phyloP scores from a whole-genome alignment of 2,888 invertebrate genomes.

The Sesamia inferens region DNA sequence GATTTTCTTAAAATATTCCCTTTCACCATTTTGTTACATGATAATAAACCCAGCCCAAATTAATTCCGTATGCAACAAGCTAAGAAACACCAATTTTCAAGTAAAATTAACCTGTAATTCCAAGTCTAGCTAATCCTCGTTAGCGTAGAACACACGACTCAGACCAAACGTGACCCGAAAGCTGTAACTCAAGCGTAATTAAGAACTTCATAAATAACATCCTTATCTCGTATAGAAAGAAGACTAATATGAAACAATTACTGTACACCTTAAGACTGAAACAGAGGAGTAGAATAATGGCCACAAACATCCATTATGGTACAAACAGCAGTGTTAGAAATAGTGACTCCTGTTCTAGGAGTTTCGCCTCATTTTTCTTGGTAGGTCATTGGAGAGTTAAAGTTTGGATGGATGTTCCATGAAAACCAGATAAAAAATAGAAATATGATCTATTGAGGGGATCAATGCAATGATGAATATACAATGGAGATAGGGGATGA shows the following conservation, averaged over 20 bases:
- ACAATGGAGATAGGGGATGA: not conserved
- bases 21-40: not conserved
- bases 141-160: conserved; percentile 32
- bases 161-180: conserved; percentile 20
- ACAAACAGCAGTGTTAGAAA: conserved; percentile 75
- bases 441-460: not conserved
- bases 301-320: conserved; percentile 76
- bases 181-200: conserved; percentile 57
- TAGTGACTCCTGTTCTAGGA: conserved; percentile 73
- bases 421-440: not conserved
- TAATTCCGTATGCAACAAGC: not conserved
- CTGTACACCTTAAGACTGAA: conserved; percentile 62
- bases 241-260: conserved; percentile 70
- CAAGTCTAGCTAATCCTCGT: conserved; percentile 34
- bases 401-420: conserved; percentile 54
- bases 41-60: not conserved
- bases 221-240: conserved; percentile 60
- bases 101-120: conserved; percentile 9
- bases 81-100: not conserved
- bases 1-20: not conserved
- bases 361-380: conserved; percentile 76
- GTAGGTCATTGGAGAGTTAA: conserved; percentile 50
- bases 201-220: conserved; percentile 63
- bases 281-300: conserved; percentile 66
- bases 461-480: not conserved